Conservation (phyloP, 2,888 invertebrate species). For the Leistus spinibarbis region DNA sequence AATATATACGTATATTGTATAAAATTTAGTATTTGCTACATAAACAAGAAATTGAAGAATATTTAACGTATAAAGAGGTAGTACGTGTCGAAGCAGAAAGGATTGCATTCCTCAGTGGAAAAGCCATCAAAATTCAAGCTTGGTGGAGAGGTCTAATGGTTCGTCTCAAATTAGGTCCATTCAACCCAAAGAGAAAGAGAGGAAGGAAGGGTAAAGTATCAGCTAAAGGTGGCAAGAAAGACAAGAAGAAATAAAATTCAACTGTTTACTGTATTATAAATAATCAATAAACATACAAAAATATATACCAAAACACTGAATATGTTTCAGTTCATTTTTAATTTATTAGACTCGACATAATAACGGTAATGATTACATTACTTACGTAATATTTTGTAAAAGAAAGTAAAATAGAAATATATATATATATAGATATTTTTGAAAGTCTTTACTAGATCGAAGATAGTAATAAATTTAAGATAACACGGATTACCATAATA, state of each 20-base stretch:
- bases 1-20: not conserved
- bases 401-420: no score
- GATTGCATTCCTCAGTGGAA: constrained; percentile 55
- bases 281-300: not conserved
- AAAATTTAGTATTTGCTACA: constrained; percentile 43
- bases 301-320: no score
- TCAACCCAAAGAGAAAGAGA: constrained; percentile 59
- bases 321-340: no score
- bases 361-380: no score
- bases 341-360: no score
- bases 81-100: constrained; percentile 52
- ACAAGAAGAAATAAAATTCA: not conserved
- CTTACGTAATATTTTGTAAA: no score
- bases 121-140: constrained; percentile 68
- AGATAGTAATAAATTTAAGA: no score
- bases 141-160: constrained; percentile 84
- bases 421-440: no score
- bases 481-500: no score
- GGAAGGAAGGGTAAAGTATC: constrained; percentile 51
- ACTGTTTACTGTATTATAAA: not conserved
- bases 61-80: constrained; percentile 56
- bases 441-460: no score
- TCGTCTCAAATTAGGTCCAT: constrained; percentile 66
- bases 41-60: constrained; percentile 57
- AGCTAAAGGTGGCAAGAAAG: not conserved